phyloP scores from a whole-genome alignment of 2,797 vertebrate species.

The Lepidocolaptes lacrymiger region DNA sequence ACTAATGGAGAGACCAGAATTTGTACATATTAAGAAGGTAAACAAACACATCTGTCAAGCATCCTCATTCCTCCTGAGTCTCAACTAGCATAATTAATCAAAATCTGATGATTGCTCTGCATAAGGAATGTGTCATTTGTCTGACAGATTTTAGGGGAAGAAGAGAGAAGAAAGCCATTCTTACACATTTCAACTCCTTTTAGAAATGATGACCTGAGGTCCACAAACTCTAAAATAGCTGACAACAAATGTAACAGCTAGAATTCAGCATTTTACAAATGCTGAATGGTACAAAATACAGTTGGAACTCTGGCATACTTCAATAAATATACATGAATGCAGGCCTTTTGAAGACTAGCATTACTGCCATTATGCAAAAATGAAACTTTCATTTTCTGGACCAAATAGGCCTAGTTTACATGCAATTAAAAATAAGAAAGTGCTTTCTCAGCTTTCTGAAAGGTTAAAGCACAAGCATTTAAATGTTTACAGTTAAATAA shows the following conservation, averaged over 20 bases:
- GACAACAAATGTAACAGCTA: not conserved
- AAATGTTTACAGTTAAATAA: not conserved
- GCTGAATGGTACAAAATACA: not conserved
- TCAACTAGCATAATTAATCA: not conserved
- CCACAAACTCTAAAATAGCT: not conserved
- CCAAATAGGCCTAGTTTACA: not conserved
- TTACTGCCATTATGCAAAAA: not conserved
- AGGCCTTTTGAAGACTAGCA: not conserved
- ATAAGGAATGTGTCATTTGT: not conserved
- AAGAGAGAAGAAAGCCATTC: not conserved
- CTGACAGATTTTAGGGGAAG: not conserved
- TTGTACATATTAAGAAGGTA: not conserved
- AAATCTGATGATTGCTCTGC: not conserved
- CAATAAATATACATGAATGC: not conserved
- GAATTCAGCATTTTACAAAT: not conserved
- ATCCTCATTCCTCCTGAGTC: not conserved
- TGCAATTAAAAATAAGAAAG: not conserved
- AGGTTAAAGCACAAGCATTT: not conserved
- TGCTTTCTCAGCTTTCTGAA: not conserved
- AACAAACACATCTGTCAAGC: slow-evolving; percentile 28
- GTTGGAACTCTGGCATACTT: not conserved
- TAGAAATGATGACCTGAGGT: not conserved
- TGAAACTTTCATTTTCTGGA: slow-evolving; percentile 1
- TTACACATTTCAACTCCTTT: not conserved
- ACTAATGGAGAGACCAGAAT: not conserved